Base-by-base conservation (phyloP, 1,140 invertebrate genomes). In the Oedothorax gibbosus region DNA sequence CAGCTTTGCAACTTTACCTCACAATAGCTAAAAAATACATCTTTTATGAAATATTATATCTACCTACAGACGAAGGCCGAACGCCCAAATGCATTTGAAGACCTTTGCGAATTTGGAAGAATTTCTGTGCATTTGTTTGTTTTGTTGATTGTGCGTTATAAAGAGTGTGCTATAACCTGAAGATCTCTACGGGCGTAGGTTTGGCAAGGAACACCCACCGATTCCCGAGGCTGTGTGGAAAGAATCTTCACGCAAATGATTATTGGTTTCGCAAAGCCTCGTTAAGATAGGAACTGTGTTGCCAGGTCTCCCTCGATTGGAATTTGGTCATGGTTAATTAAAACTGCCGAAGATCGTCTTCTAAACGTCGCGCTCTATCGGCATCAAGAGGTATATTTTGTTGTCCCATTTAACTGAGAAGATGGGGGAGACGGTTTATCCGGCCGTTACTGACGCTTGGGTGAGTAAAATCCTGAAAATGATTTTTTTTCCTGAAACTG, bases 171-270 rank as follows among this genome's bases (percentile, higher is more conserved):
- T 2, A 77, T 18, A 21, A 12, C 18, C 65, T 20, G 35, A 35
- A 35, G 68, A 71, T 71, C 35, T 12, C 35, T 35, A 71, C 49
- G 68, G 57, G 77, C 78, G 78, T 71, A 51, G 77, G 77, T 68
- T 79, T 71, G 66, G 78, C 66, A 81, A 60, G 18, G 78, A 81
- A 81, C 78, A 81, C 66, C 78, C 54, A 81, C 78, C 12, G 78
- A 68, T 66, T 54, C 21, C n/a, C 3, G 49, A 64, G 75, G 20
- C 35, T 35, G 11, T 15, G 21, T 11, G 65, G 65, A 68, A 21
- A 18, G 72, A 75, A 75, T 75, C 54, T 68, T 68, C 65, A 21
- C 56, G 14, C 21, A 65, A 75, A 62, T 75, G 56, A 75, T 75
- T 60, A 75, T 21, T 35, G 56, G 56, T 56, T 51, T 75, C 72